Evolutionary conservation across 2,797 vertebrate genomes (phyloP).

Genomic region (Gymnothorax javanicus): DNA sequence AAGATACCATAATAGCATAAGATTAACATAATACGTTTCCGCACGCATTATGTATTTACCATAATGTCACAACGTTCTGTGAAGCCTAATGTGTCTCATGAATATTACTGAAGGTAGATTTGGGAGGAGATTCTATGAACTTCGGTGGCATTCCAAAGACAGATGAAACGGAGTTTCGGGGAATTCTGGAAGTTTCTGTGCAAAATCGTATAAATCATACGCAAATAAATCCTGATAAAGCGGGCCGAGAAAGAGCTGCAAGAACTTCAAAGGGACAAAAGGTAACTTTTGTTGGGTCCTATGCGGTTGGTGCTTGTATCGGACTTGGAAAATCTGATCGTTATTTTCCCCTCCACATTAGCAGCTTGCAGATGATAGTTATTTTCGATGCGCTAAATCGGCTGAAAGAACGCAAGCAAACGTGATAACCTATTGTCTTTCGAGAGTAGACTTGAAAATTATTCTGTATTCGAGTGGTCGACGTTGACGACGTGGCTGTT

Average conservation of each 20-base stretch:
- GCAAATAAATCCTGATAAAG: neutral
- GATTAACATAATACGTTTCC: too few relatives aligned
- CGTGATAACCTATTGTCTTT: neutral
- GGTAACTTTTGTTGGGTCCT: neutral
- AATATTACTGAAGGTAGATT: neutral
- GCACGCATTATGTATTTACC: too few relatives aligned
- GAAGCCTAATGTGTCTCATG: neutral
- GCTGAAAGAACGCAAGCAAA: neutral
- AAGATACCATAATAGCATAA: too few relatives aligned
- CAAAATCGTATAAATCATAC: neutral
- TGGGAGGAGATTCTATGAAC: neutral
- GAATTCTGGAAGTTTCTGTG: constrained; percentile 22
- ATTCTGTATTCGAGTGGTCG: too few relatives aligned
- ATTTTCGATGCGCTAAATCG: neutral
- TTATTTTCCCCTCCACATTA: too few relatives aligned
- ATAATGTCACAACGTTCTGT: neutral
- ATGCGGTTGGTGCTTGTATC: too few relatives aligned
- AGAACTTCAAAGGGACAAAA: neutral
- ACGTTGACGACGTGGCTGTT: too few relatives aligned
- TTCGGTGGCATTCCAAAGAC: neutral
- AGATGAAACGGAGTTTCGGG: neutral
- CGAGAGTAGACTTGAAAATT: neutral
- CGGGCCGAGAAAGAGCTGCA: neutral
- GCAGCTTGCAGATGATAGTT: neutral
- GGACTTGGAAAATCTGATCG: too few relatives aligned